A percentile compares a stretch with the other conserved stretches of the same genome.
Evolutionary conservation across 2,888 invertebrate genomes (phyloP).

Genomic region (Chromoteleia sp.): DNA sequence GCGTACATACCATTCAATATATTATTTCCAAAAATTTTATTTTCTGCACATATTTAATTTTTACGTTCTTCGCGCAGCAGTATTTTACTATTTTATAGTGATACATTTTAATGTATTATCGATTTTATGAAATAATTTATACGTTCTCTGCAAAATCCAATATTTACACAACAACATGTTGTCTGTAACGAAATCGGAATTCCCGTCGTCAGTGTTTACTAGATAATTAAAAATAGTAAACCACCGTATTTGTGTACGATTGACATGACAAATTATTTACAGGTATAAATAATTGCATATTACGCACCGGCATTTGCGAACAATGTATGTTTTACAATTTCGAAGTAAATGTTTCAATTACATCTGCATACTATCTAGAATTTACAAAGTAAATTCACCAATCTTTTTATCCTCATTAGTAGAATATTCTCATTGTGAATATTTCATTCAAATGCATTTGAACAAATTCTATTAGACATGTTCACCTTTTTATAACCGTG

Average conservation of each 20-base stretch:
- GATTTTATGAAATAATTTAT: constrained; percentile 4
- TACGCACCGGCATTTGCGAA: background rate
- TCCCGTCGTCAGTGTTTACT: background rate
- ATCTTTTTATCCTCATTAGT: background rate
- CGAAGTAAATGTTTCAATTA: background rate
- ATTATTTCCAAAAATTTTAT: background rate
- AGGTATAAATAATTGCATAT: background rate
- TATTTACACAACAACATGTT: constrained; percentile 1
- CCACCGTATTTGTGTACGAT: constrained; percentile 6
- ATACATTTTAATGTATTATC: background rate
- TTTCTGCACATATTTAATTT: too few species aligned
- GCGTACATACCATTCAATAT: too few species aligned
- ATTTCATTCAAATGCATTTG: constrained; percentile 3
- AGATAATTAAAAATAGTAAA: background rate
- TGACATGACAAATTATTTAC: constrained; percentile 8
- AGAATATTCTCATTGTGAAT: background rate
- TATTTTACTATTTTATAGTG: background rate
- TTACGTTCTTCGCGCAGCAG: too few species aligned
- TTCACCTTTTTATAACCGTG: background rate
- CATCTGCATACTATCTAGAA: background rate
- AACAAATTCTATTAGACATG: constrained; percentile 7
- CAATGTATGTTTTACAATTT: background rate
- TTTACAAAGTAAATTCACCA: background rate
- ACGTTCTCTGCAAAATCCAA: background rate
- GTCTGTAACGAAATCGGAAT: background rate